A percentile compares a stretch with the other conserved stretches of the same genome.
Evolutionary conservation across 2,113 vertebrate species (phyloP).

Genomic region (Steatornis caripensis): DNA sequence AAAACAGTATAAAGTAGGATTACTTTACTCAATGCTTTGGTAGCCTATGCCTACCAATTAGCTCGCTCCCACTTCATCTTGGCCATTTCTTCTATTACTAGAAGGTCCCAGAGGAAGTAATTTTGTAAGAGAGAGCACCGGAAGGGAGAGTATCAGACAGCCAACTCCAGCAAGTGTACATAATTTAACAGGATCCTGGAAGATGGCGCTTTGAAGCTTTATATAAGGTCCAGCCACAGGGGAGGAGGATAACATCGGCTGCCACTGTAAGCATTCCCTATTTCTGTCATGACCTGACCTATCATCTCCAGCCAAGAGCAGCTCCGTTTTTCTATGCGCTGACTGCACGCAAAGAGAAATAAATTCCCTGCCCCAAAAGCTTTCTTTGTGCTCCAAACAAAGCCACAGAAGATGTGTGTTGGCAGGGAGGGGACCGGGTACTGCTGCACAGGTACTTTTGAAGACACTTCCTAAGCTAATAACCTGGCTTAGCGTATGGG

Average conservation of each 20-base stretch:
- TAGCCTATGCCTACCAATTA: not conserved
- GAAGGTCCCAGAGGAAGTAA: slow-evolving; percentile 27
- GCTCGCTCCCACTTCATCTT: not conserved
- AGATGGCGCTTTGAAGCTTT: rapidly evolving
- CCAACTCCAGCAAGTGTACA: not conserved
- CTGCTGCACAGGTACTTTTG: not conserved
- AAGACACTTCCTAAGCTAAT: not conserved
- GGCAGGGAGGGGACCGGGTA: not conserved
- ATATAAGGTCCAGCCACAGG: not conserved
- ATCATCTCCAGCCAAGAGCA: not conserved
- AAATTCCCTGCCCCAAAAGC: not conserved
- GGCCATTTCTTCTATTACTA: not conserved
- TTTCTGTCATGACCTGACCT: not conserved
- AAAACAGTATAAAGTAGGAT: not conserved
- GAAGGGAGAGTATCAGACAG: not conserved
- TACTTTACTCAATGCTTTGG: not conserved
- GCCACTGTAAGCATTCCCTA: not conserved
- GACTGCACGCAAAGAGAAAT: not conserved
- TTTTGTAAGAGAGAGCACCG: not conserved
- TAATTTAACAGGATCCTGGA: not conserved
- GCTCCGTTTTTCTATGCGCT: not conserved
- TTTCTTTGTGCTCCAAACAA: not conserved
- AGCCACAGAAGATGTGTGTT: not conserved
- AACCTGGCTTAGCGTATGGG: rapidly evolving
- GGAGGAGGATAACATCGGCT: not conserved